Percentiles rank a stretch among this genome's conserved stretches.
These are phyloP conservation scores for Decapterus maruadsi DNA, from an alignment of 2,797 vertebrate genomes.

Conservation along the genomic window DNA sequence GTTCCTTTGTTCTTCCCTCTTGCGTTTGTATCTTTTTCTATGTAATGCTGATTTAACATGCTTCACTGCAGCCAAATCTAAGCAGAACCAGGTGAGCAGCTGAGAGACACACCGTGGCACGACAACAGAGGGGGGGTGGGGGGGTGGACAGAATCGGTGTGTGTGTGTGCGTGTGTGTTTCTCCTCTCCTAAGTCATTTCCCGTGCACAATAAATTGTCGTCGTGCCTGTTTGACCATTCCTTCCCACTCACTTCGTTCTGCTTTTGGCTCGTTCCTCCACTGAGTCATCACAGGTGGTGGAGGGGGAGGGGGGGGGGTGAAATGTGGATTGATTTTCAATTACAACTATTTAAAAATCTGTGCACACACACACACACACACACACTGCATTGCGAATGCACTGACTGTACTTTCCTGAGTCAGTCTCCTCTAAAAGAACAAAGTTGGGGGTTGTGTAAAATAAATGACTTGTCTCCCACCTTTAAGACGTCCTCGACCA, in stretches of 20 bases:
- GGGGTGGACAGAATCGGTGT: too few relatives aligned
- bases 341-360: slow-evolving; percentile 55
- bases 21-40: slow-evolving; percentile 66
- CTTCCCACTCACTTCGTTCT: slow-evolving; percentile 50
- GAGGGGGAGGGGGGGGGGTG: background rate
- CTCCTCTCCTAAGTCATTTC: slow-evolving; percentile 26
- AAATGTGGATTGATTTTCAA: slow-evolving; percentile 54
- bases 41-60: slow-evolving; percentile 71
- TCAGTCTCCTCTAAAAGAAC: slow-evolving; percentile 21
- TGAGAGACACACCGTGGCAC: slow-evolving; percentile 45
- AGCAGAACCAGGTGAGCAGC: slow-evolving; percentile 79
- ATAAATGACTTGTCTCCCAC: slow-evolving; percentile 71
- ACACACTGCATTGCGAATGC: slow-evolving; percentile 13
- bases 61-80: slow-evolving; percentile 58
- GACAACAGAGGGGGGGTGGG: slow-evolving; percentile 47
- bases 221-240: slow-evolving; percentile 33
- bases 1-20: slow-evolving; percentile 35
- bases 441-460: too few relatives aligned
- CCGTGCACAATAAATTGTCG: slow-evolving; percentile 40
- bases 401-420: slow-evolving; percentile 15
- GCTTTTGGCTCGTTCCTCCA: slow-evolving; percentile 43
- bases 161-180: background rate
- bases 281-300: slow-evolving; percentile 51
- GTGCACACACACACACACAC: slow-evolving; percentile 8
- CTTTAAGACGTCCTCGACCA: slow-evolving; percentile 79